A percentile compares a stretch with the other conserved stretches of the same genome.
Conservation (phyloP, 2,888 invertebrate genomes). For the Prostheceraeus crozeri region DNA sequence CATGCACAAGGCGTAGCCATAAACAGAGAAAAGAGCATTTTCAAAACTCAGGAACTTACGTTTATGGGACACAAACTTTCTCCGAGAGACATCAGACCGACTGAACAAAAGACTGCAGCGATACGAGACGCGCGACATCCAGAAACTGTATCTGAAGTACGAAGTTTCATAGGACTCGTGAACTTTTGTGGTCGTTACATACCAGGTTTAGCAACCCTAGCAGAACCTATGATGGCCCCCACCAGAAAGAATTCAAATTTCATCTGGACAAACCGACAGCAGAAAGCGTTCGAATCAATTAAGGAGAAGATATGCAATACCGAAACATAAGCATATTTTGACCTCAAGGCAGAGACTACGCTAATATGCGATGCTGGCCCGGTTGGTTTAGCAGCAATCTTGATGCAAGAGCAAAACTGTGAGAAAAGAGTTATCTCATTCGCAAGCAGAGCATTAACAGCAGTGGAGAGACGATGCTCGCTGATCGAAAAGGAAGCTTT, state of each 20-base stretch:
- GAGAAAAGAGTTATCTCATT: neutral
- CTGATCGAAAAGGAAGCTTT: conserved; percentile 29
- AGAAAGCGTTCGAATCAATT: conserved; percentile 1
- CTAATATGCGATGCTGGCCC: neutral
- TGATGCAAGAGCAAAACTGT: neutral
- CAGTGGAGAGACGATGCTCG: neutral
- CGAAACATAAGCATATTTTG: conserved; percentile 15
- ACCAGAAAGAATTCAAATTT: conserved; percentile 16
- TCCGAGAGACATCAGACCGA: conserved; percentile 31
- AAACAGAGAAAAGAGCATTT: conserved; percentile 42
- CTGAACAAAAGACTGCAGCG: conserved; percentile 34
- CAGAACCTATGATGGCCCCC: conserved; percentile 29
- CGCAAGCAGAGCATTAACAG: neutral
- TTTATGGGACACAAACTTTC: conserved; percentile 39
- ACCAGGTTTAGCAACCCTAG: conserved; percentile 31
- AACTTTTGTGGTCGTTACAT: conserved; percentile 35
- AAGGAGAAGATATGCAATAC: neutral
- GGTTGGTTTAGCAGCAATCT: neutral
- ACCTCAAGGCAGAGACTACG: neutral
- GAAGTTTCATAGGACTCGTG: conserved; percentile 35
- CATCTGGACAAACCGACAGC: conserved; percentile 1
- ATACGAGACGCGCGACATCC: conserved; percentile 34
- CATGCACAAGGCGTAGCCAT: conserved; percentile 40
- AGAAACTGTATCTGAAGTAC: conserved; percentile 30
- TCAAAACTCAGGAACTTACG: conserved; percentile 37